A percentile compares a stretch with the other conserved stretches of the same genome.
Conservation (phyloP, 2,888 invertebrate species). For the Heliconius charithonia region DNA sequence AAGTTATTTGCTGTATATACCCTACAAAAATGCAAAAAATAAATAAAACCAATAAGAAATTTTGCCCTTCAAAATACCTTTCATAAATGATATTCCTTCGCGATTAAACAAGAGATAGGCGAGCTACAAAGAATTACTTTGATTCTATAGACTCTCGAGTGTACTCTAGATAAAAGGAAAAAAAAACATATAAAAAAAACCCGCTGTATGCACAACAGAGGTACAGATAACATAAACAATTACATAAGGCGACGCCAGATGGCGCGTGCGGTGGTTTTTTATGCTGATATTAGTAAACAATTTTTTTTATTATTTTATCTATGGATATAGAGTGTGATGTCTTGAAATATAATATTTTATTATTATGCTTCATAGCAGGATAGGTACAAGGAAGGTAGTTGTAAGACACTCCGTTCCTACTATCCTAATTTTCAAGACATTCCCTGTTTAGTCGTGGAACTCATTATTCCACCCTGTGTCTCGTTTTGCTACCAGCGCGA, state of each 20-base stretch:
- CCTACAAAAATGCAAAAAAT: background rate
- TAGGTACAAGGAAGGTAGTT: background rate
- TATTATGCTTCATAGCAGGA: background rate
- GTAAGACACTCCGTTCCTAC: too few relatives aligned
- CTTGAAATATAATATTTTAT: slow-evolving; percentile 18
- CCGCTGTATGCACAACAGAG: slow-evolving; percentile 46
- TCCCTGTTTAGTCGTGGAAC: background rate
- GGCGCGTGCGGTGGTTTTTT: slow-evolving; percentile 72
- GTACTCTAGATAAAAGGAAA: slow-evolving; percentile 42
- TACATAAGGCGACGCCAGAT: slow-evolving; percentile 75
- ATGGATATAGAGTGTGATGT: slow-evolving; percentile 58
- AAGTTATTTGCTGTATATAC: too few relatives aligned
- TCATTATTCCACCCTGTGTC: background rate
- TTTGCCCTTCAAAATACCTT: background rate
- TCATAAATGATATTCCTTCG: background rate
- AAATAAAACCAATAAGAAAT: background rate
- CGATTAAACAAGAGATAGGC: background rate
- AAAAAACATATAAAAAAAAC: slow-evolving; percentile 38
- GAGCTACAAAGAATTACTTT: background rate
- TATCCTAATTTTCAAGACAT: background rate
- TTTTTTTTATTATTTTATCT: slow-evolving; percentile 56
- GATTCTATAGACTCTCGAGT: slow-evolving; percentile 25
- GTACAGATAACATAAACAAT: slow-evolving; percentile 71
- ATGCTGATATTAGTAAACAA: slow-evolving; percentile 77
- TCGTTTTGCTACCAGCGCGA: background rate